Evolutionary conservation across 2,113 vertebrate genomes (phyloP).

Genomic region (Onychorhynchus coronatus): DNA sequence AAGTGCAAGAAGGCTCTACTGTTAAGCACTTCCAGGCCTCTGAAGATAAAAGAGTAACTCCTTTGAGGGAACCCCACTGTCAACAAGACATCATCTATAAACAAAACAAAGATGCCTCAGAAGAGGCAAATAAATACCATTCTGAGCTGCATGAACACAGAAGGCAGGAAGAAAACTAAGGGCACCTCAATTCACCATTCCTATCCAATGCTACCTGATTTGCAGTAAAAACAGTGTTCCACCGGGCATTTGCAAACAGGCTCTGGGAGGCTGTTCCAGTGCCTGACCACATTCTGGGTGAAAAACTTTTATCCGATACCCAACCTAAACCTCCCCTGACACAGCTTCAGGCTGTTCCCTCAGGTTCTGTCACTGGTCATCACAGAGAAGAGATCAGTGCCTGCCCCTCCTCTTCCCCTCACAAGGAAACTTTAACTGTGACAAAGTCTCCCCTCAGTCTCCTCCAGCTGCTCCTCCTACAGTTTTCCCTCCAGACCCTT

Average conservation of each 20-base stretch:
- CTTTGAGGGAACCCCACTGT: not conserved
- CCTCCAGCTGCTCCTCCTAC: not conserved
- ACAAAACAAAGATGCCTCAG: not conserved
- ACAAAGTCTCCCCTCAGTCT: not conserved
- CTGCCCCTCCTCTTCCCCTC: not conserved
- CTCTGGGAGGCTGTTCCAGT: not conserved
- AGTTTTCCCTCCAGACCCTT: not conserved
- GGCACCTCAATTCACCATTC: not conserved
- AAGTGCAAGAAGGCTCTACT: not conserved
- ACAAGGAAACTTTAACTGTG: not conserved
- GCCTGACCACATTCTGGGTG: not conserved
- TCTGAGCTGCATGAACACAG: not conserved
- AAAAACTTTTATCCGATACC: not conserved
- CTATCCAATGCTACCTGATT: not conserved
- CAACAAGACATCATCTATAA: not conserved
- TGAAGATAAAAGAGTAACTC: not conserved
- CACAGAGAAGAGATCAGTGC: not conserved
- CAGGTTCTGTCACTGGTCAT: not conserved
- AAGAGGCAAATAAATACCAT: not conserved
- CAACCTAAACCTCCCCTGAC: not conserved
- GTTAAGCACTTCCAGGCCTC: not conserved
- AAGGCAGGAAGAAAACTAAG: not conserved
- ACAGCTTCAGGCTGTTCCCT: not conserved
- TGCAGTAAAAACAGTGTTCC: not conserved
- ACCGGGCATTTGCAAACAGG: not conserved